Evolutionary conservation across 2,797 vertebrate species (phyloP).

Genomic region (Tragopan temminckii): DNA sequence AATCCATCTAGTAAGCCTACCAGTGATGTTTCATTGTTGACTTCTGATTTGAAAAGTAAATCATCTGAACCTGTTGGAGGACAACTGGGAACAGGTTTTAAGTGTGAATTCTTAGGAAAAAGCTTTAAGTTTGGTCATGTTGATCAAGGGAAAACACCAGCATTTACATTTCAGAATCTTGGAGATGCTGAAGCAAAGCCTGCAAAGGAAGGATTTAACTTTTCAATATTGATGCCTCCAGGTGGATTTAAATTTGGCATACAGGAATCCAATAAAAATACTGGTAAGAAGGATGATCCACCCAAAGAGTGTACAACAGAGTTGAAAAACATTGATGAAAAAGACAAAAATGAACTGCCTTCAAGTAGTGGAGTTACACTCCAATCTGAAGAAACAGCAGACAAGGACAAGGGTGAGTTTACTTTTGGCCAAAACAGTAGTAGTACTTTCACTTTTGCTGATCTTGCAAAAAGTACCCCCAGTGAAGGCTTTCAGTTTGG

Average conservation of each 20-base stretch:
- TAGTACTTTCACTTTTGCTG: conserved; percentile 89
- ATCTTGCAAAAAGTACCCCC: conserved; percentile 87
- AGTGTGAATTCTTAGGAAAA: conserved; percentile 80
- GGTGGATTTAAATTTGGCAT: conserved; percentile 92
- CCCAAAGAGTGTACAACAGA: conserved; percentile 76
- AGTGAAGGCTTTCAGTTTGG: conserved; percentile 89
- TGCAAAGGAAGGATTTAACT: conserved; percentile 86
- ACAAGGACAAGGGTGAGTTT: conserved; percentile 63
- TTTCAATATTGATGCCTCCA: conserved; percentile 82
- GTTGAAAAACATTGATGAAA: conserved; percentile 85
- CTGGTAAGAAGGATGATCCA: conserved; percentile 39
- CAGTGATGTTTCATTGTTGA: conserved; percentile 43
- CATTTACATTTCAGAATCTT: conserved; percentile 87
- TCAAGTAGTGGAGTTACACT: conserved; percentile 9
- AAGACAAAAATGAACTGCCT: conserved; percentile 81
- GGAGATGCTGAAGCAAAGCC: conserved; percentile 77
- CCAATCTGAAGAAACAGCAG: conserved; percentile 52
- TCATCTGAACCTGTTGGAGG: conserved; percentile 76
- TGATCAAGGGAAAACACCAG: conserved; percentile 80
- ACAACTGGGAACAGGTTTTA: conserved; percentile 85
- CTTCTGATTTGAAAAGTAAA: conserved; percentile 73
- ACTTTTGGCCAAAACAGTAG: conserved; percentile 84
- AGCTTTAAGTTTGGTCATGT: conserved; percentile 89
- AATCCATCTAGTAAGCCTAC: conserved; percentile 83
- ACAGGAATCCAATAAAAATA: conserved; percentile 82